Percentiles rank a stretch among this genome's conserved stretches.
Evolutionary conservation across 2,113 vertebrate genomes (phyloP).

Genomic region (Lagopus leucura): DNA sequence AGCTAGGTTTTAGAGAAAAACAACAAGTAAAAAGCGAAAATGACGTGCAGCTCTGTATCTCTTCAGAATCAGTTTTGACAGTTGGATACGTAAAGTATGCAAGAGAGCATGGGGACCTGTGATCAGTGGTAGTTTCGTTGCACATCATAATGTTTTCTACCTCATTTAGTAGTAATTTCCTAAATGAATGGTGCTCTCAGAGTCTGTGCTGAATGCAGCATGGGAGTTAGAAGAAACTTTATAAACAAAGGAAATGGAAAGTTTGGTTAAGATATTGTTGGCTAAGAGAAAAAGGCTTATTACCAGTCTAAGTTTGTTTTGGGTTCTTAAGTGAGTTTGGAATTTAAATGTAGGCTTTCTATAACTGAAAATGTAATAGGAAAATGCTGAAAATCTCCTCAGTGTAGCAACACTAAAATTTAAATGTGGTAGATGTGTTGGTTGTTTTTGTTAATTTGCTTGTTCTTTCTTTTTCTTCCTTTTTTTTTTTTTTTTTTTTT

Average conservation of each 20-base stretch:
- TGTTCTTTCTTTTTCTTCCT: not conserved
- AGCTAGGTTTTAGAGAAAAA: not conserved
- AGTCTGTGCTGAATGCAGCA: constrained; percentile 34
- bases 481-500: not conserved
- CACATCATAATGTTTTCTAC: not conserved
- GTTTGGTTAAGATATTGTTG: constrained; percentile 66
- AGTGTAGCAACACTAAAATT: constrained; percentile 46
- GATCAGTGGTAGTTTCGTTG: not conserved
- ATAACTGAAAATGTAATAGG: constrained; percentile 42
- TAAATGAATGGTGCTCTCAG: constrained; percentile 25
- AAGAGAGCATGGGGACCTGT: not conserved
- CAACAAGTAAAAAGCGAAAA: not conserved
- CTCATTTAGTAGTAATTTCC: constrained; percentile 22
- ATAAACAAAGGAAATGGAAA: constrained; percentile 74
- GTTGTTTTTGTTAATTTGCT: too few species aligned
- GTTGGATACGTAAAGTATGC: not conserved
- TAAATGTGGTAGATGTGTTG: not conserved
- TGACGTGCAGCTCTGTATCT: not conserved
- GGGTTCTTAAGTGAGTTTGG: constrained; percentile 35
- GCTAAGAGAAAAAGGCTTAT: constrained; percentile 52
- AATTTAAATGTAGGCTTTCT: constrained; percentile 52
- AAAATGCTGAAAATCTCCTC: constrained; percentile 52
- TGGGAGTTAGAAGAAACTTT: constrained; percentile 21
- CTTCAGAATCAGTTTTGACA: not conserved
- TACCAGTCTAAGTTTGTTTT: constrained; percentile 61